Base-by-base conservation (phyloP, 1,140 invertebrate species). In the Megalopta genalis region DNA sequence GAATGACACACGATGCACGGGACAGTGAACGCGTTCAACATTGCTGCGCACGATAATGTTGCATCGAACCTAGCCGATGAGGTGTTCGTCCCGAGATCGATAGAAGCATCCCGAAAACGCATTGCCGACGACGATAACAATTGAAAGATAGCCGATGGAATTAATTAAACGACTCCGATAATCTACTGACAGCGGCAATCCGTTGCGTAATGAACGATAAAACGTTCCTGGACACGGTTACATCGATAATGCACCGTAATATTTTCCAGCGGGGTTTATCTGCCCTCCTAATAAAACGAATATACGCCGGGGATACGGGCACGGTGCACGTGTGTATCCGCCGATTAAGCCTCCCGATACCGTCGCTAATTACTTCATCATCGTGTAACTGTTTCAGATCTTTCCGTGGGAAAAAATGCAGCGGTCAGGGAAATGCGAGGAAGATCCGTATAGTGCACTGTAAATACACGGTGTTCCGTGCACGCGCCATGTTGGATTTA, bases 91-190 rank as follows among this genome's bases (percentile, higher is more conserved):
- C 62, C 7, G 16, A 25, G 37, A 32, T 21, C 25, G 23, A 70
- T 64, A n/a, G 27, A 67, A 46, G 18, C 37, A 10, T 2, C 42
- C 18, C 6, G 23, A 21, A 16, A 65, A 32, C 60, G 49, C 64
- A 57, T 46, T 21, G 32, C 3, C n/a, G 57, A 7, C 27, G 32
- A 42, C 57, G 57, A 72, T 65, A 78, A 54, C 49, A 46, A 54
- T 23, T 60, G 46, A 27, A 21, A 46, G 75, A 78, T 54, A 37
- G 57, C 49, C 32, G 18, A 21, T 14, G 69, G 46, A 64, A 72
- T 78, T 78, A 60, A 85, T 86, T 86, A 86, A 83, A 74, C 63
- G 75, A 49, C 80, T 1, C 52, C 59, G 81, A 83, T 85, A 86
- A 86, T 80, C 66, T 66, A 71, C 60, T 73, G 57, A 57, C 39